phyloP scores from a whole-genome alignment of 2,888 invertebrate genomes.

The Taphrorychus bicolor region DNA sequence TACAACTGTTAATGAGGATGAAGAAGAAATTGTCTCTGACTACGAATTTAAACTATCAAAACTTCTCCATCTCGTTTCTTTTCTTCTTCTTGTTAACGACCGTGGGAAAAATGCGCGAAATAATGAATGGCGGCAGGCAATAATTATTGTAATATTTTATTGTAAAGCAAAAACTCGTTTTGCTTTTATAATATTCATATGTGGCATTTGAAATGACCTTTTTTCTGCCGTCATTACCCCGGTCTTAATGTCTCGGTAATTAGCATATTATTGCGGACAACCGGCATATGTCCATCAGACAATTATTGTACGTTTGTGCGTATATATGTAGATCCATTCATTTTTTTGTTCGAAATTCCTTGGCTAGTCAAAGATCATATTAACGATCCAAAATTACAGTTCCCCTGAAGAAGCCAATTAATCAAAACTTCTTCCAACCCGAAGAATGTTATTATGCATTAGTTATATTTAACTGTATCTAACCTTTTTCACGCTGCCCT shows the following conservation, averaged over 20 bases:
- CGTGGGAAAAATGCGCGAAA: constrained; percentile 37
- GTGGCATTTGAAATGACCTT: constrained; percentile 22
- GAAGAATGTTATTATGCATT: constrained; percentile 27
- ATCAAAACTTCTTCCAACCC: constrained; percentile 20
- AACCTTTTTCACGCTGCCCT: constrained; percentile 16
- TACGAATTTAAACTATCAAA: too few relatives aligned
- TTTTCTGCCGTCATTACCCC: constrained; percentile 17
- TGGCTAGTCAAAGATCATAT: not conserved
- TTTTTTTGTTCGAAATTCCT: constrained; percentile 3
- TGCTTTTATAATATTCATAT: constrained; percentile 33
- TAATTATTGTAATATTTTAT: constrained; percentile 26
- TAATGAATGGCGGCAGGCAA: constrained; percentile 23
- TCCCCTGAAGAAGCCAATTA: constrained; percentile 26
- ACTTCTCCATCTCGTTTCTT: too few relatives aligned
- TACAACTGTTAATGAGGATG: too few relatives aligned
- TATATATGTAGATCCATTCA: not conserved
- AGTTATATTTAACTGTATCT: constrained; percentile 14
- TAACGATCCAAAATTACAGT: constrained; percentile 33
- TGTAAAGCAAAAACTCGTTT: constrained; percentile 27
- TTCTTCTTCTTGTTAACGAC: constrained; percentile 24
- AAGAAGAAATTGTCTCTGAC: too few relatives aligned
- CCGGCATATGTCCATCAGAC: not conserved
- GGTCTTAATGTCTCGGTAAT: constrained; percentile 17
- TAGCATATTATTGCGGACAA: not conserved
- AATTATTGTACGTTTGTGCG: not conserved